Percentiles rank a stretch among this genome's conserved stretches.
Conservation (phyloP, 2,888 invertebrate genomes). For the Mythimna ferrago region DNA sequence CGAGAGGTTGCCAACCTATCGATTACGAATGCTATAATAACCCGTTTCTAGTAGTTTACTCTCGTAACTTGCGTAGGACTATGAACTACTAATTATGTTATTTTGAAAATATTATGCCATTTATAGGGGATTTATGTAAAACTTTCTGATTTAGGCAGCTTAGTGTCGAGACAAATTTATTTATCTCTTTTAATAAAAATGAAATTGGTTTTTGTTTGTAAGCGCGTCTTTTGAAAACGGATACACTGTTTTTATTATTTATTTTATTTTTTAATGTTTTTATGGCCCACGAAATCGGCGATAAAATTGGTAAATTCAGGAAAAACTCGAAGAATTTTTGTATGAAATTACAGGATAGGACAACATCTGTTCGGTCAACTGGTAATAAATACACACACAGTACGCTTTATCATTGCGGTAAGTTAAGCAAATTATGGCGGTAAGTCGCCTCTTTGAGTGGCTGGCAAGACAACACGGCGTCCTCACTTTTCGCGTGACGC, state of each 20-base stretch:
- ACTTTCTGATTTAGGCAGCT: slow-evolving; percentile 14
- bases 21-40: slow-evolving; percentile 54
- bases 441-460: too few species aligned
- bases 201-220: background rate
- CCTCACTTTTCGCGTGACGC: too few species aligned
- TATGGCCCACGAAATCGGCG: too few species aligned
- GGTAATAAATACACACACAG: background rate
- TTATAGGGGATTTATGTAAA: slow-evolving; percentile 32
- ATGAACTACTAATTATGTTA: slow-evolving; percentile 54
- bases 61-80: slow-evolving; percentile 56
- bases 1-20: slow-evolving; percentile 55
- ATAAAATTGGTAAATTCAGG: too few species aligned
- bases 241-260: background rate
- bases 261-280: too few species aligned
- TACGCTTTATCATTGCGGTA: too few species aligned
- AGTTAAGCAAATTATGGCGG: too few species aligned
- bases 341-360: background rate
- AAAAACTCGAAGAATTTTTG: background rate
- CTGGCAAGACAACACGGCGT: too few species aligned
- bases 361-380: background rate
- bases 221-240: background rate
- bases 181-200: background rate
- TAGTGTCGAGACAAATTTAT: background rate
- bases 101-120: slow-evolving; percentile 30
- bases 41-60: slow-evolving; percentile 53